These are phyloP conservation scores for Phasianus colchicus DNA, from an alignment of 2,113 vertebrate species.

Conservation along the genomic window DNA sequence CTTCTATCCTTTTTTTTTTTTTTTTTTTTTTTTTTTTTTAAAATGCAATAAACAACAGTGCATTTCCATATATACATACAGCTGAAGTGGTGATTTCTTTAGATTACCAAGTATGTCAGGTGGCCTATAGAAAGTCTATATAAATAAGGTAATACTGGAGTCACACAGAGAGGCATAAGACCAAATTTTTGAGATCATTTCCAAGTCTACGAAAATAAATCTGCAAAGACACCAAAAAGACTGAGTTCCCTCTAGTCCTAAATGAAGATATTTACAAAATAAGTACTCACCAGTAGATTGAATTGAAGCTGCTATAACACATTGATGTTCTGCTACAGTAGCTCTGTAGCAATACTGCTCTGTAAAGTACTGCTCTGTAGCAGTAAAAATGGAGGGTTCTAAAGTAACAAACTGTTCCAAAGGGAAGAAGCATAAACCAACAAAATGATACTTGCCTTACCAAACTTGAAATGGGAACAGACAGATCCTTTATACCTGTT, in stretches of 20 bases:
- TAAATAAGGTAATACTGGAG: not conserved
- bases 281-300: not conserved
- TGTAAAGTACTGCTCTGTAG: not conserved
- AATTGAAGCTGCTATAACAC: not conserved
- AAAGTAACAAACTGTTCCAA: not conserved
- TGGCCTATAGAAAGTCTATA: not conserved
- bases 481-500: not conserved
- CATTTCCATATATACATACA: not conserved
- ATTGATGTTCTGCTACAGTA: not conserved
- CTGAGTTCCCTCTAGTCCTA: fast-evolving
- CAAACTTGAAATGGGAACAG: not conserved
- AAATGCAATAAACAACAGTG: not conserved
- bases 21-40: too few relatives aligned
- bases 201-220: not conserved
- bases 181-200: not conserved
- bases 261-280: not conserved
- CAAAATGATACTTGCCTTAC: not conserved
- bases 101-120: not conserved
- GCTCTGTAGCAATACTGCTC: too few relatives aligned
- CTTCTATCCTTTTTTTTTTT: not conserved
- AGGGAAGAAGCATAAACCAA: fast-evolving
- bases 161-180: not conserved
- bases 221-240: not conserved
- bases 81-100: not conserved
- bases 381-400: not conserved